Percentiles rank a stretch among this genome's conserved stretches.
Evolutionary conservation across 2,888 invertebrate genomes (phyloP).

Genomic region (Habroteleia sp.): DNA sequence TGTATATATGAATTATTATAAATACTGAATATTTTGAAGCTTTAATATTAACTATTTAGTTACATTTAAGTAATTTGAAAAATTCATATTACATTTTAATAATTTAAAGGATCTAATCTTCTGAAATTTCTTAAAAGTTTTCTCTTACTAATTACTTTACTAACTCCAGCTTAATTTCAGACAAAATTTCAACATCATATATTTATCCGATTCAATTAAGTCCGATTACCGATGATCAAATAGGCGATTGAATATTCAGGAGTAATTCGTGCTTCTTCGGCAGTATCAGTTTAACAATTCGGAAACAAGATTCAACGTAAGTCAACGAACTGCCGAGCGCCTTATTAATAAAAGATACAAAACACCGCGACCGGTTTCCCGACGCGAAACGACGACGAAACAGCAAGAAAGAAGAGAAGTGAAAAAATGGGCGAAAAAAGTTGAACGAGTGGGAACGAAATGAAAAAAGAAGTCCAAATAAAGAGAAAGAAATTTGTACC

Average conservation of each 20-base stretch:
- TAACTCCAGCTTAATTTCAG: neutral
- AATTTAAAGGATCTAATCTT: too few relatives aligned
- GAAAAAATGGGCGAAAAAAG: constrained; percentile 22
- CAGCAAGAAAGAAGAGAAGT: constrained; percentile 1
- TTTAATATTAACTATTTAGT: too few relatives aligned
- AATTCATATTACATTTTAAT: too few relatives aligned
- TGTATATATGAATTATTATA: too few relatives aligned
- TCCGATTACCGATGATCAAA: constrained; percentile 32
- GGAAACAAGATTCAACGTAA: constrained; percentile 9
- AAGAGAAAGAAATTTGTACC: constrained; percentile 74
- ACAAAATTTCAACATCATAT: neutral
- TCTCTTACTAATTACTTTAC: too few relatives aligned
- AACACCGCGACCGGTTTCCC: constrained; percentile 14
- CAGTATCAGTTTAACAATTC: constrained; percentile 30
- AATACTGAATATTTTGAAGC: too few relatives aligned
- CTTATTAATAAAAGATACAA: constrained; percentile 24
- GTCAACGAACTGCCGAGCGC: constrained; percentile 22
- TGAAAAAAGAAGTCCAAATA: constrained; percentile 47
- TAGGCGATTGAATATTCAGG: constrained; percentile 36
- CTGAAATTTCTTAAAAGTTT: too few relatives aligned
- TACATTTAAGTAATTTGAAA: too few relatives aligned
- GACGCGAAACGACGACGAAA: constrained; percentile 1
- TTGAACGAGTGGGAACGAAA: constrained; percentile 4
- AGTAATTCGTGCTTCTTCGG: constrained; percentile 4
- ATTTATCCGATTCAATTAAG: constrained; percentile 17